Conservation (phyloP, 2,888 invertebrate genomes). For the Steinernema hermaphroditum region DNA sequence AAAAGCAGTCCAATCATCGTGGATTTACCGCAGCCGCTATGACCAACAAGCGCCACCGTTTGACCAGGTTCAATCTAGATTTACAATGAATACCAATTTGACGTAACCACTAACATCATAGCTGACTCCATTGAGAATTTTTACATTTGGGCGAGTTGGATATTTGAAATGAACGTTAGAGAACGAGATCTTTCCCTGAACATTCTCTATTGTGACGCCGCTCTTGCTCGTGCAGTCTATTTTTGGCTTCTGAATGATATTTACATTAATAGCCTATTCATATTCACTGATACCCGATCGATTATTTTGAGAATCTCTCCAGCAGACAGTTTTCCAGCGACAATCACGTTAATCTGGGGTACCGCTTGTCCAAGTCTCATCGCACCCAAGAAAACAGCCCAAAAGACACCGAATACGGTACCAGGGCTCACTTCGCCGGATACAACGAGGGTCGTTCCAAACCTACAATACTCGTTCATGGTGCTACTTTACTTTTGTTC, state of each 20-base stretch:
- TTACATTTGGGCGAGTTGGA: constrained; percentile 68
- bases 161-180: constrained; percentile 68
- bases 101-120: constrained; percentile 39
- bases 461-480: constrained; percentile 48
- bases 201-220: constrained; percentile 67
- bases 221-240: constrained; percentile 68
- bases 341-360: constrained; percentile 80
- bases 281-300: constrained; percentile 65
- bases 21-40: constrained; percentile 60
- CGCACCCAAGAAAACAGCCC: constrained; percentile 66
- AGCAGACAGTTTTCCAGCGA: constrained; percentile 79
- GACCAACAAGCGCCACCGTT: constrained; percentile 58
- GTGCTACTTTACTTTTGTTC: too few relatives aligned
- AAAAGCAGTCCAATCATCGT: constrained; percentile 54
- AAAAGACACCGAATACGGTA: constrained; percentile 59
- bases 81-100: neutral
- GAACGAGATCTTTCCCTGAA: constrained; percentile 69
- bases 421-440: constrained; percentile 51
- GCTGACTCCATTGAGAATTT: constrained; percentile 54
- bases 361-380: constrained; percentile 77
- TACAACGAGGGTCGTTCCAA: constrained; percentile 49
- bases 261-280: neutral
- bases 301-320: constrained; percentile 71
- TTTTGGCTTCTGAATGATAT: constrained; percentile 65
- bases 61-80: constrained; percentile 48